Percentiles rank a stretch among this genome's conserved stretches.
phyloP scores from a whole-genome alignment of 2,888 invertebrate species.

The Dolichopus griseipennis region DNA sequence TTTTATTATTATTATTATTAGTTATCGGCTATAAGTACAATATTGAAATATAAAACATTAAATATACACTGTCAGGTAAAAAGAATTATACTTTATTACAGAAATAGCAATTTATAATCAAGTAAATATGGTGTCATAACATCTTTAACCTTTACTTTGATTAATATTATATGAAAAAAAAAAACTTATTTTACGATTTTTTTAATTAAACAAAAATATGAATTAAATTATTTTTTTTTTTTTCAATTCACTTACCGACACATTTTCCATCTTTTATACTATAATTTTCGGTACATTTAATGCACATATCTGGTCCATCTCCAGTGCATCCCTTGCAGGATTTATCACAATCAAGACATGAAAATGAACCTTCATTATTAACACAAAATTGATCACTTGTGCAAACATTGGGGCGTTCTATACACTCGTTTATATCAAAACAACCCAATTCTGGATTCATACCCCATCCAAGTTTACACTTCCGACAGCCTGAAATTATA shows the following conservation, averaged over 20 bases:
- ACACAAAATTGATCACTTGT: conserved; percentile 71
- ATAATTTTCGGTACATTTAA: conserved; percentile 67
- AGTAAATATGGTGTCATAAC: no score
- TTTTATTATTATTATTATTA: no score
- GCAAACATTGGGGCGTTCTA: conserved; percentile 47
- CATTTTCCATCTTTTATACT: conserved; percentile 66
- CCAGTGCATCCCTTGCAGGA: conserved; percentile 77
- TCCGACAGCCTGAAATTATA: conserved; percentile 38
- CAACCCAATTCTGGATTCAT: conserved; percentile 71
- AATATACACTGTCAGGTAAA: no score
- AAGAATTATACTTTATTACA: no score
- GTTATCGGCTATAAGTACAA: no score
- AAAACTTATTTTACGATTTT: no score
- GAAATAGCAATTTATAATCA: no score
- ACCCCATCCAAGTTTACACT: conserved; percentile 61
- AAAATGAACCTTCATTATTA: conserved; percentile 76
- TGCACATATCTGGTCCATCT: conserved; percentile 87
- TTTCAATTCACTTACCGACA: conserved; percentile 56
- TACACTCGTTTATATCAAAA: conserved; percentile 77
- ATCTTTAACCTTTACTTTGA: no score
- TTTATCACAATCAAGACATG: conserved; percentile 70
- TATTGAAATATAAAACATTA: no score
- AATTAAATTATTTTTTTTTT: no score
- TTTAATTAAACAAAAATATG: no score
- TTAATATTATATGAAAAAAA: no score